Base-by-base conservation (phyloP, 2,113 vertebrate species). In the Catharus bicknelli region DNA sequence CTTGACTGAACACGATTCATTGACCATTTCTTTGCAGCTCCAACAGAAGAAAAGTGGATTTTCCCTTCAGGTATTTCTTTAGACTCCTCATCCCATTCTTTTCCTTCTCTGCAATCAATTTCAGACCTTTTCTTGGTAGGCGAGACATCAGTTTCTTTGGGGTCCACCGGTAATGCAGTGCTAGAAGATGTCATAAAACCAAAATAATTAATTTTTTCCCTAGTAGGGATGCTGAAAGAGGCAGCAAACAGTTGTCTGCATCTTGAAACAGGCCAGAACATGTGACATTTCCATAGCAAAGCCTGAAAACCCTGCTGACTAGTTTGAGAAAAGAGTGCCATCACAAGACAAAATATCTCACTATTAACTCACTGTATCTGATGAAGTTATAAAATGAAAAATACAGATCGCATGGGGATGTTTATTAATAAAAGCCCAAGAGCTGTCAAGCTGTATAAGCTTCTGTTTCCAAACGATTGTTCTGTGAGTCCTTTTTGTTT, bases 1-100 rank as follows among this genome's bases (percentile, higher is more conserved):
- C 64, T 86, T 48, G 34, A 53, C 29, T 57, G 11, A 96, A 42
- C 16, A 40, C 14, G 95, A 84, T 68, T 85, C 17, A 45, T 67
- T 59, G 98, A 77, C 16, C 42, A 97, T 83, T 95, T 98, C 92
- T 97, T 99, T 4, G 98, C 98, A 6, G 97, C 97, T 58, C 97
- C 98, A 38, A 98, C 98, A 94, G 98, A 97, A 93, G 98, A 94
- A 96, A 97, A 54, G 83, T 91, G 26, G 95, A 54, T 26, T 80
- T 84, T 86, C 42, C 18, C n/a, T 86, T 91, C 85, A 59, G 59
- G 8, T 36, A 22, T 13, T 83, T 88, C 64, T 86, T 92, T 67
- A 75, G 53, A 22, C 12, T 92, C 83, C 13, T 94, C 58, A 45
- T 78, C 34, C 54, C 38, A 85, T 27, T 11, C 51, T 61, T 90